These are phyloP conservation scores for Gorsachius goisagi DNA, from an alignment of 2,113 vertebrate species.

Conservation along the genomic window DNA sequence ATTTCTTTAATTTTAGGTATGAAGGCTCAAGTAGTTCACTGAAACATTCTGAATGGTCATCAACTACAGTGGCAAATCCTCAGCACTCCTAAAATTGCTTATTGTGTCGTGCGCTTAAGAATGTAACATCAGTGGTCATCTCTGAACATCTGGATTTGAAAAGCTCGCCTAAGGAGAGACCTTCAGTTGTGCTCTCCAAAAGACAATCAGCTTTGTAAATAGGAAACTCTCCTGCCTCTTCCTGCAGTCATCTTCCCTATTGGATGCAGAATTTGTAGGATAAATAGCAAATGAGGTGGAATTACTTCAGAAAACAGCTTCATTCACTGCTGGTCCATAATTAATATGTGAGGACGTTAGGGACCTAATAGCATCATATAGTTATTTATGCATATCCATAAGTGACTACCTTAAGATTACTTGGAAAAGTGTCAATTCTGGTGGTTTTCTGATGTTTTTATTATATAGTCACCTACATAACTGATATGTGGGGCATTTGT, in stretches of 20 bases:
- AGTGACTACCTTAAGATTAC: background rate
- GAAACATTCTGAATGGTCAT: background rate
- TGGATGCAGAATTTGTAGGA: background rate
- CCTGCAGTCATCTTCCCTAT: background rate
- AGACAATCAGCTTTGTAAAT: background rate
- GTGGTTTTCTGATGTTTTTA: background rate
- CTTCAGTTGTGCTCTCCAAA: background rate
- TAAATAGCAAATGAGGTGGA: background rate
- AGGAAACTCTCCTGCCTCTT: background rate
- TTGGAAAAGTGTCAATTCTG: background rate
- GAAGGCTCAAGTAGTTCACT: background rate
- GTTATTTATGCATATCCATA: background rate
- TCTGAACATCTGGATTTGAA: background rate
- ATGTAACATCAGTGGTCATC: background rate
- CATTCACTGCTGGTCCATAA: background rate
- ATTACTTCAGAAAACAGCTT: background rate
- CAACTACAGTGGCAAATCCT: background rate
- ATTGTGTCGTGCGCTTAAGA: background rate
- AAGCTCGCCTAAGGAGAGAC: background rate
- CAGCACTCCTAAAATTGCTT: background rate
- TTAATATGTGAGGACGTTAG: background rate
- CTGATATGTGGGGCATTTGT: background rate
- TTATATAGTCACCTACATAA: background rate
- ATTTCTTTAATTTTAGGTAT: background rate
- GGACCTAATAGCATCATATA: background rate